Evolutionary conservation across 2,888 invertebrate genomes (phyloP).

Genomic region (Cryptocephalus moraei): DNA sequence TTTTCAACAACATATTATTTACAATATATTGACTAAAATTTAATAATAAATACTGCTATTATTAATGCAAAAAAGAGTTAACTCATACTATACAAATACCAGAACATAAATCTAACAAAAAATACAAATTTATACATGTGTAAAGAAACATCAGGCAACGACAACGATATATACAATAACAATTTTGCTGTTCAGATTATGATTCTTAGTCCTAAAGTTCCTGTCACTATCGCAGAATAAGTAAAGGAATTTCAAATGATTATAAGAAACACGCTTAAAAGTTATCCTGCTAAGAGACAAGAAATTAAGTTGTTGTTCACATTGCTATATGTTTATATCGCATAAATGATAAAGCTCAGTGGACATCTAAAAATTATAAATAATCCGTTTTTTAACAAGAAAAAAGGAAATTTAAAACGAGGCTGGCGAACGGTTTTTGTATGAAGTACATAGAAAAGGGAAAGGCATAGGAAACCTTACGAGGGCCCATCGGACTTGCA

Average conservation of each 20-base stretch:
- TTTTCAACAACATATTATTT: constrained; percentile 22
- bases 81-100: constrained; percentile 14
- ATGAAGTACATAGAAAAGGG: constrained; percentile 3
- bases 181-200: constrained; percentile 1
- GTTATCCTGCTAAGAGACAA: no score
- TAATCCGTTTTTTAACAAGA: constrained; percentile 5
- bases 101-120: constrained; percentile 12
- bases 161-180: constrained; percentile 11
- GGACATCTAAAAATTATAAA: constrained; percentile 4
- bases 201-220: no score
- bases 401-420: constrained; percentile 6
- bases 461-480: not conserved
- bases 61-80: constrained; percentile 8
- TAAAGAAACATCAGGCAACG: constrained; percentile 7
- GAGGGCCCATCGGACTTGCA: no score
- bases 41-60: constrained; percentile 21
- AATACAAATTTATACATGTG: constrained; percentile 16
- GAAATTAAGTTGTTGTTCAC: not conserved
- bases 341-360: not conserved
- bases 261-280: no score
- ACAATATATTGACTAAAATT: constrained; percentile 20
- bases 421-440: not conserved
- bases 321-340: constrained; percentile 4
- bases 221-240: no score
- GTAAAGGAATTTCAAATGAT: no score